A percentile compares a stretch with the other conserved stretches of the same genome.
phyloP scores from a whole-genome alignment of 2,797 vertebrate species.

The Danio kyathit region DNA sequence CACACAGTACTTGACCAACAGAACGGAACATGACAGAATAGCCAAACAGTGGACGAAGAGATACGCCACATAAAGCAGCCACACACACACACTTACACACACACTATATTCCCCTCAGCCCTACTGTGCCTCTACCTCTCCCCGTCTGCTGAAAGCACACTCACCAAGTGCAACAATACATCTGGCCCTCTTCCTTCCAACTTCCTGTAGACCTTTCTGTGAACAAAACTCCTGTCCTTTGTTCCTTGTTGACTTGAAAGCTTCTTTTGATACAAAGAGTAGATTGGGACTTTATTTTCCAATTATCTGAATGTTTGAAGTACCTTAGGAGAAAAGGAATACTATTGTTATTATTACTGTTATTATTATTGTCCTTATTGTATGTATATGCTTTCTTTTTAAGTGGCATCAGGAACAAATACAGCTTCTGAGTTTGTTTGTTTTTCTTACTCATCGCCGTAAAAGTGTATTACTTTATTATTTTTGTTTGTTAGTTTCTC shows the following conservation, averaged over 20 bases:
- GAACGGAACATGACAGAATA: constrained; percentile 98
- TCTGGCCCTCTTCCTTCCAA: constrained; percentile 73
- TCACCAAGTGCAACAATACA: constrained; percentile 93
- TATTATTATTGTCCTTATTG: constrained; percentile 80
- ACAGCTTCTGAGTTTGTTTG: constrained; percentile 88
- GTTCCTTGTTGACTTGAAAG: constrained; percentile 94
- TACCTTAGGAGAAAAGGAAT: constrained; percentile 90
- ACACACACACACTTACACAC: constrained; percentile 11
- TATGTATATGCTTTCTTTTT: constrained; percentile 82
- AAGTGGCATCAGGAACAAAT: constrained; percentile 88
- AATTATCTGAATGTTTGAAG: constrained; percentile 93
- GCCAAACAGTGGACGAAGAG: constrained; percentile 99
- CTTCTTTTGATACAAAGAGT: constrained; percentile 88
- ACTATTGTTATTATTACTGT: constrained; percentile 68
- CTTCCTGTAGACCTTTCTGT: constrained; percentile 89
- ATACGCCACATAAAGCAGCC: constrained; percentile 91
- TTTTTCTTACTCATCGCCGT: constrained; percentile 73
- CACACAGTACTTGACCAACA: constrained; percentile 99
- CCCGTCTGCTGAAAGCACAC: constrained; percentile 93
- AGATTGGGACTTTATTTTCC: constrained; percentile 93
- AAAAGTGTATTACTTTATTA: constrained; percentile 78
- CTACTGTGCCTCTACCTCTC: constrained; percentile 75
- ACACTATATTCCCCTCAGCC: constrained; percentile 54
- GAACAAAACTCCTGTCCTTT: constrained; percentile 81
- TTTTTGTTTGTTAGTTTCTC: constrained; percentile 84